phyloP scores from a whole-genome alignment of 2,888 invertebrate genomes.

The Papilio elwesi region DNA sequence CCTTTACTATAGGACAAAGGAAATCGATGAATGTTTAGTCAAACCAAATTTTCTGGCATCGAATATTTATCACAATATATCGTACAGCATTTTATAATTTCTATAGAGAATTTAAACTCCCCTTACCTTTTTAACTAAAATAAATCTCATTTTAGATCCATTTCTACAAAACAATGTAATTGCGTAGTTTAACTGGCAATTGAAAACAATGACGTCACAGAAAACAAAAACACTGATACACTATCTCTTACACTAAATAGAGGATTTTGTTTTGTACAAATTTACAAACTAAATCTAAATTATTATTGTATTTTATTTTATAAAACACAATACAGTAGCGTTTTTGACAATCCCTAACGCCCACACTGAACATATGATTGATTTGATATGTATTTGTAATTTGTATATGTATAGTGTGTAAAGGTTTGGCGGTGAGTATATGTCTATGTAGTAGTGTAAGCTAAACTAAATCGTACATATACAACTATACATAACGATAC shows the following conservation, averaged over 20 bases:
- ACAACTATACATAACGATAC: background rate
- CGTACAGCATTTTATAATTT: background rate
- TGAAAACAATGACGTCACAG: conserved; percentile 86
- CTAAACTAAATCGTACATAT: background rate
- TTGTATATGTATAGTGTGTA: conserved; percentile 21
- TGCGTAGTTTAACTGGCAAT: conserved; percentile 86
- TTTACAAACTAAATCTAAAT: conserved; percentile 59
- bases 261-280: conserved; percentile 50
- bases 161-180: conserved; percentile 80
- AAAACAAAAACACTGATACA: conserved; percentile 68
- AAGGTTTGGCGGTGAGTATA: conserved; percentile 18
- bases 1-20: conserved; percentile 77
- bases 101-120: conserved; percentile 45
- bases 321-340: conserved; percentile 37
- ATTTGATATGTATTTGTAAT: conserved; percentile 17
- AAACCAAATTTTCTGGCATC: conserved; percentile 8
- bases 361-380: conserved; percentile 32
- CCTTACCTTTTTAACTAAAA: conserved; percentile 70
- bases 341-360: conserved; percentile 40
- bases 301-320: conserved; percentile 32
- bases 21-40: conserved; percentile 70
- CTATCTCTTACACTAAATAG: conserved; percentile 56
- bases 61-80: background rate
- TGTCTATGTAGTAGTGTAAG: conserved; percentile 2
- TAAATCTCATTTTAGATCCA: conserved; percentile 81